These are phyloP conservation scores for Laterallus jamaicensis DNA, from an alignment of 2,113 vertebrate species.

Conservation along the genomic window DNA sequence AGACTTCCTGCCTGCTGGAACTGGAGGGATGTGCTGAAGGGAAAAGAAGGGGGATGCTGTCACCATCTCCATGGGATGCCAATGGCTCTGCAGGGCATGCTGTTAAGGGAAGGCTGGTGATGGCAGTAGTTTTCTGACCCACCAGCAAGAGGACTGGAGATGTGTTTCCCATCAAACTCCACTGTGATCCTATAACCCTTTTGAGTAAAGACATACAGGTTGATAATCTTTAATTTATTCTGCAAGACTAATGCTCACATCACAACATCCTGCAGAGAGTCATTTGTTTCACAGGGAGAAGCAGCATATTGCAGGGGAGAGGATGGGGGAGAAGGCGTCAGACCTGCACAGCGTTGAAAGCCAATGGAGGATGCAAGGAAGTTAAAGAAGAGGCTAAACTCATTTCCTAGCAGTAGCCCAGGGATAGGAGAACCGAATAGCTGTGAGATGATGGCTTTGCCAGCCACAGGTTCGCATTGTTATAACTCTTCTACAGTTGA, in stretches of 20 bases:
- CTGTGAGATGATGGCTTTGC: constrained; percentile 4
- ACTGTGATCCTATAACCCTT: not conserved
- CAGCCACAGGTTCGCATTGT: not conserved
- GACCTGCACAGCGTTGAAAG: not conserved
- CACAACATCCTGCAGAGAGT: not conserved
- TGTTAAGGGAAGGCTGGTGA: not conserved
- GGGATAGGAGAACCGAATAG: not conserved
- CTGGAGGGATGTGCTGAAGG: not conserved
- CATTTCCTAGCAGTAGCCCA: not conserved
- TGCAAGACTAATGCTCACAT: not conserved
- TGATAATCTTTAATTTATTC: not conserved
- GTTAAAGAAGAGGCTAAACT: not conserved
- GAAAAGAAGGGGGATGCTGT: rapidly evolving
- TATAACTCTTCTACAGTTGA: not conserved
- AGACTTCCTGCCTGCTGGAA: not conserved
- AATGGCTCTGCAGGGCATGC: not conserved
- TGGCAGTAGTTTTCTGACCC: not conserved
- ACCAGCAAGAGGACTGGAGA: not conserved
- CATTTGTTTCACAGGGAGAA: not conserved
- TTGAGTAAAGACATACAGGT: not conserved
- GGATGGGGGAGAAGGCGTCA: not conserved
- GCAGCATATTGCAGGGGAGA: not conserved
- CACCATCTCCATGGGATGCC: not conserved
- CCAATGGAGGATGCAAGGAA: not conserved
- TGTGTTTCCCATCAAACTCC: not conserved